Percentiles rank a stretch among this genome's conserved stretches.
Conservation (phyloP, 2,797 vertebrate genomes). For the Diplodus puntazzo region DNA sequence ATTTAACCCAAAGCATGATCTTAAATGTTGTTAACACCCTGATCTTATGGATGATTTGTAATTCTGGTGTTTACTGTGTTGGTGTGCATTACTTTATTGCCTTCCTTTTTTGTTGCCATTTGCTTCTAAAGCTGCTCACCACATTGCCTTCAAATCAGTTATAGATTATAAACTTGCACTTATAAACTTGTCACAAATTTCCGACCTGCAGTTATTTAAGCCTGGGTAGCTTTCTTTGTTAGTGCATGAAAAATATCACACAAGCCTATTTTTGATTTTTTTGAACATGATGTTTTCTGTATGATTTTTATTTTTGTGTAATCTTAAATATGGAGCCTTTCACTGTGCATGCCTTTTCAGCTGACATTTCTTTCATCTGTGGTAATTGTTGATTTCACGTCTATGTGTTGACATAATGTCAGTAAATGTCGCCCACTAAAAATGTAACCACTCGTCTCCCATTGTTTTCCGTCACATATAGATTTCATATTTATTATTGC, state of each 20-base stretch:
- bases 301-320: constrained; percentile 41
- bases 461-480: constrained; percentile 33
- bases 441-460: constrained; percentile 66
- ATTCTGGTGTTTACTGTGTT: constrained; percentile 27
- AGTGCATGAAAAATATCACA: constrained; percentile 37
- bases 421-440: constrained; percentile 52
- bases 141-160: constrained; percentile 68
- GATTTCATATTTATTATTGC: constrained; percentile 26
- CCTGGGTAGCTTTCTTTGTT: constrained; percentile 27
- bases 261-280: not conserved
- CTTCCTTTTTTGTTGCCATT: constrained; percentile 68
- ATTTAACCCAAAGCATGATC: constrained; percentile 43
- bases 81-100: constrained; percentile 43
- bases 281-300: not conserved
- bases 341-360: constrained; percentile 65
- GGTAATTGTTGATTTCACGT: constrained; percentile 55
- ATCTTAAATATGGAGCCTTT: constrained; percentile 41
- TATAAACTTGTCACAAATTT: constrained; percentile 6
- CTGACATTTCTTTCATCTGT: constrained; percentile 57
- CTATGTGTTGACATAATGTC: constrained; percentile 62
- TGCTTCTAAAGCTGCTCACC: constrained; percentile 70
- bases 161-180: constrained; percentile 18
- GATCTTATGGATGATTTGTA: constrained; percentile 13
- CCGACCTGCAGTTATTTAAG: constrained; percentile 24
- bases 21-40: constrained; percentile 25